phyloP scores from a whole-genome alignment of 1,140 invertebrate species.

The Sinonovacula constricta region DNA sequence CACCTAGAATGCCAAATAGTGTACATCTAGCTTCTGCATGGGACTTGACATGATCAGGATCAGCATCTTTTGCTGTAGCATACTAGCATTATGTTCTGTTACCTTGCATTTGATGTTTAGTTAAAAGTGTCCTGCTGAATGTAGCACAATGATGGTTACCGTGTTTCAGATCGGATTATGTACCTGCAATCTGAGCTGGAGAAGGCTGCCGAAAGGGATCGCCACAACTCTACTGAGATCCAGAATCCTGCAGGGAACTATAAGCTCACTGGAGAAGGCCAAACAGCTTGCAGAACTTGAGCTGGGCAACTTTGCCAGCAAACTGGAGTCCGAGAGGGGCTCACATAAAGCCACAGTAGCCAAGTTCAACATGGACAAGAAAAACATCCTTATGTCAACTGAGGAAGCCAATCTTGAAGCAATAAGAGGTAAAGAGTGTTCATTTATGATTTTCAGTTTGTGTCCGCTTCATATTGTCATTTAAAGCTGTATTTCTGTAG shows the following conservation, averaged over 20 bases:
- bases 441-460: background rate
- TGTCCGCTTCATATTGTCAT: too few relatives aligned
- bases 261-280: constrained; percentile 91
- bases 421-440: constrained; percentile 87
- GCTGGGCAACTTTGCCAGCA: constrained; percentile 90
- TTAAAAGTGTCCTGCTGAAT: too few relatives aligned
- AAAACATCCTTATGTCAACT: constrained; percentile 83
- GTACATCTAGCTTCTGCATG: too few relatives aligned
- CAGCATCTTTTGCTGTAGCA: too few relatives aligned
- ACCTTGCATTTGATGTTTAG: too few relatives aligned
- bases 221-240: constrained; percentile 81
- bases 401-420: constrained; percentile 94
- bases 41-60: too few relatives aligned
- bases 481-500: too few relatives aligned
- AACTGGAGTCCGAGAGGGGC: constrained; percentile 92
- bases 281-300: constrained; percentile 91
- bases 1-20: too few relatives aligned
- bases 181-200: constrained; percentile 88
- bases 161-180: constrained; percentile 79
- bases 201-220: constrained; percentile 85
- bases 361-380: constrained; percentile 83
- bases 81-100: too few relatives aligned
- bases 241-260: constrained; percentile 87
- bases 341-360: constrained; percentile 88
- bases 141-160: too few relatives aligned